Conservation (phyloP, 2,797 vertebrate genomes). For the Trichosurus vulpecula region DNA sequence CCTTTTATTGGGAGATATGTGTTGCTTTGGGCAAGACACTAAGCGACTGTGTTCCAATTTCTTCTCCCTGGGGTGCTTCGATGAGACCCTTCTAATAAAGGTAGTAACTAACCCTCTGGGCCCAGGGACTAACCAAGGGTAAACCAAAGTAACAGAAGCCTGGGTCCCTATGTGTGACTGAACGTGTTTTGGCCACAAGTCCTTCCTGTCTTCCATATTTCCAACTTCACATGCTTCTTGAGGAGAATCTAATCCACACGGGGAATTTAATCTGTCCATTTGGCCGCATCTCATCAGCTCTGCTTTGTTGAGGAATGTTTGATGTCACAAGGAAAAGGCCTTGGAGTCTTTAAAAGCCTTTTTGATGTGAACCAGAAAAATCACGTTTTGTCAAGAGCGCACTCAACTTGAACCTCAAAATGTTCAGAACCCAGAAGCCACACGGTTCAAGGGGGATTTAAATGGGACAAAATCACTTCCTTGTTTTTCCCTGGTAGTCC, state of each 20-base stretch:
- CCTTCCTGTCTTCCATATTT: background rate
- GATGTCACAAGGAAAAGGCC: conserved; percentile 78
- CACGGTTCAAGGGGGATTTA: conserved; percentile 77
- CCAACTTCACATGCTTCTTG: conserved; percentile 62
- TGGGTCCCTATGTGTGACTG: background rate
- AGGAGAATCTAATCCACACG: conserved; percentile 68
- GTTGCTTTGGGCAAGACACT: conserved; percentile 66
- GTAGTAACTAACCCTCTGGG: conserved; percentile 61
- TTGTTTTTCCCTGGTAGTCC: conserved; percentile 56
- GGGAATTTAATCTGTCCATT: conserved; percentile 73
- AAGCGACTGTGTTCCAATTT: conserved; percentile 70
- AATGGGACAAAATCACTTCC: conserved; percentile 71
- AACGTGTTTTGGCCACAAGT: background rate
- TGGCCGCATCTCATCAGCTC: conserved; percentile 74
- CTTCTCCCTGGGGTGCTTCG: conserved; percentile 68
- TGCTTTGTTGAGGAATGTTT: conserved; percentile 77
- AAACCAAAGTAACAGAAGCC: background rate
- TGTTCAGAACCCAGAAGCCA: conserved; percentile 76
- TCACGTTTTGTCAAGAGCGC: conserved; percentile 74
- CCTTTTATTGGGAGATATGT: conserved; percentile 69
- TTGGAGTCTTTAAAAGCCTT: conserved; percentile 76
- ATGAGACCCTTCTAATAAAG: conserved; percentile 69
- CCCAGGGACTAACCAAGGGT: background rate
- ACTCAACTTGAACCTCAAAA: conserved; percentile 80
- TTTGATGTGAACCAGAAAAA: conserved; percentile 78